Base-by-base conservation (phyloP, 2,113 vertebrate species). In the Pachycephala philippinensis region DNA sequence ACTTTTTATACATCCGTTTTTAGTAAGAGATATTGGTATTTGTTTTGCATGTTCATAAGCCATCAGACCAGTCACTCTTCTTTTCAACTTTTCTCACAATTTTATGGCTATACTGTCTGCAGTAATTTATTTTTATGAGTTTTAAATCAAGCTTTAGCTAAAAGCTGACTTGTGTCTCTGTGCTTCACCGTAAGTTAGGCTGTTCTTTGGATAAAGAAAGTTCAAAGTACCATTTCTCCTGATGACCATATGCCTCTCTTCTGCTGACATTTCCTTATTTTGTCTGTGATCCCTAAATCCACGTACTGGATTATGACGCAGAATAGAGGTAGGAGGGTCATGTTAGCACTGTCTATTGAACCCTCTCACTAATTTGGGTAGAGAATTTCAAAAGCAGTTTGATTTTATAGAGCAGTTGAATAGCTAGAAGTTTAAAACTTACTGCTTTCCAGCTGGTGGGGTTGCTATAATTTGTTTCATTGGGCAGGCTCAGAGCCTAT, bases 341-440 rank as follows among this genome's bases (percentile, higher is more conserved):
- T 18, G 7, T 28, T 56, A 72, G 31, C 31, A 8, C 6, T 56
- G 13, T 44, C 31, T 69, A 1, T 42, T 61, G 49, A 89, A 22
- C 4, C 11, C 10, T 74, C 27, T 63, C 37, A 28, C 24, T 44
- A 20, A 23, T 75, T 64, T 78, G 54, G 22, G 33, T 33, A 35
- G 10, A 23, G 13, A 88, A 68, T 59, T 72, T 22, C 19, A 89
- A 77, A 86, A 87, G 16, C 35, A 39, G 13, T 12, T 40, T 52
- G 21, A 28, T 64, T 84, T 84, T 63, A 52, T 12, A 75, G 11
- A 90, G 7, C 24, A 66, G 27, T 40, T 64, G 52, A 87, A 53
- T 72, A 68, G 76, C 40, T 18, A 65, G 83, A 72, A 72, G 40
- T 33, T 70, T 90, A 89, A 90, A 94, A 64, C 6, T 40, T 76